phyloP scores from a whole-genome alignment of 2,113 vertebrate genomes.

The sheep (Ovis aries) region ARS-UI_Ramb_v3.0 NC_056072.1:38899501-38900000 shows the following conservation, averaged over 20 bases:
- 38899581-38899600: neutral
- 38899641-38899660: neutral
- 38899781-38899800: neutral
- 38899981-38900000: neutral
- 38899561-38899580: neutral
- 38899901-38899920: neutral
- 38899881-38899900: slow-evolving; percentile 7
- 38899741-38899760: neutral
- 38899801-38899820: neutral
- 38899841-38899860: neutral
- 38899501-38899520: neutral
- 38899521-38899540: neutral
- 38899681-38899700: neutral
- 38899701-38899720: neutral
- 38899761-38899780: neutral
- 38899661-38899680: neutral
- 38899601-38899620: neutral
- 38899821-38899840: neutral
- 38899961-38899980: slow-evolving; percentile 8
- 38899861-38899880: neutral
- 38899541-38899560: neutral
- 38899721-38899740: neutral
- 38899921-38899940: neutral
- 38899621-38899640: neutral
- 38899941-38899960: slow-evolving; percentile 24